Conservation (phyloP, 2,113 vertebrate genomes). For the Gadus chalcogrammus region DNA sequence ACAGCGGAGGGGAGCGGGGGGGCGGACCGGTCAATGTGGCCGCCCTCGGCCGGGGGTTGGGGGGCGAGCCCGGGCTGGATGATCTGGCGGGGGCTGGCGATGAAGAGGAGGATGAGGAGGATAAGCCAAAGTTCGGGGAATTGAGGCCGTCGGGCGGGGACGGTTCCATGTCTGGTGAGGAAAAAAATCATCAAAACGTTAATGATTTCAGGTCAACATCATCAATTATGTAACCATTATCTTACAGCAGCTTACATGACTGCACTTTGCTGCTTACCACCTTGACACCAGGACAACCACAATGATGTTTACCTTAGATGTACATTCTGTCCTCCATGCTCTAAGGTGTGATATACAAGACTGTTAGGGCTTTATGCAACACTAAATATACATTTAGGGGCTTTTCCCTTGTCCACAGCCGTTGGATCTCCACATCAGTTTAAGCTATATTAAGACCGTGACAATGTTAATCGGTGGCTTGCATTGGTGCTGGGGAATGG, state of each 20-base stretch:
- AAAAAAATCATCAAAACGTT: too few relatives aligned
- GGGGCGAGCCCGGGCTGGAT: constrained; percentile 1
- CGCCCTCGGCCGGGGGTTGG: constrained; percentile 15
- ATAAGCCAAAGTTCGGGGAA: constrained; percentile 11
- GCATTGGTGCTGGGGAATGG: constrained; percentile 11
- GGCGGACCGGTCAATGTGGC: constrained; percentile 35
- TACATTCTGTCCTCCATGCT: too few relatives aligned
- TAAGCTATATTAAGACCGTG: constrained; percentile 45
- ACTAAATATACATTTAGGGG: too few relatives aligned
- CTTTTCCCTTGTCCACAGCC: background rate
- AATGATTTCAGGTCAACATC: too few relatives aligned
- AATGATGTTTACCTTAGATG: too few relatives aligned
- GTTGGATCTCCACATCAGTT: background rate
- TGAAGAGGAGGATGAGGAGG: constrained; percentile 30
- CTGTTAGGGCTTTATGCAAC: too few relatives aligned
- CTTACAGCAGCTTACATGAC: too few relatives aligned
- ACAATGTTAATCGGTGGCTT: constrained; percentile 19
- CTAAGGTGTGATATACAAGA: too few relatives aligned
- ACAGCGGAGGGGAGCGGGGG: constrained; percentile 32
- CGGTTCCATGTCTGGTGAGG: constrained; percentile 58
- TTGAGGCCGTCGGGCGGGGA: constrained; percentile 16
- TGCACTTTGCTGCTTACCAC: too few relatives aligned
- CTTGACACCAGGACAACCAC: too few relatives aligned
- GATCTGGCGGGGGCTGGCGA: constrained; percentile 8
- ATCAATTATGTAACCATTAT: too few relatives aligned